Evolutionary conservation across 2,888 invertebrate genomes (phyloP).

Genomic region (Gandaritis pyraliata): DNA sequence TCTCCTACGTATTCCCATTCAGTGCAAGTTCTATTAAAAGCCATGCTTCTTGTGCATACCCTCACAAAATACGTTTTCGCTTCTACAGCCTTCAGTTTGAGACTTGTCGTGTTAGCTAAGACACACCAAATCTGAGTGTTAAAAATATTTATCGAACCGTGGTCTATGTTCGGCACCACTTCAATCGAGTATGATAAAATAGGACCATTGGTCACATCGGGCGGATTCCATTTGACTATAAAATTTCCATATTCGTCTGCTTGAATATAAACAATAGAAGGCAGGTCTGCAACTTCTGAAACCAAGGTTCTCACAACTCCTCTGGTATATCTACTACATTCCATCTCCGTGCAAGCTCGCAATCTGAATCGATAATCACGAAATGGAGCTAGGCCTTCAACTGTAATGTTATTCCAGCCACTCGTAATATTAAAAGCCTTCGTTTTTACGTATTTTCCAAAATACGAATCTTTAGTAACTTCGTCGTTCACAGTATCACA

Average conservation of each 20-base stretch:
- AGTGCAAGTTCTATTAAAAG: conserved; percentile 45
- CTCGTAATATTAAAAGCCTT: conserved; percentile 58
- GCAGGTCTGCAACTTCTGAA: conserved; percentile 60
- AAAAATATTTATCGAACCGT: conserved; percentile 47
- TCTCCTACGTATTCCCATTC: conserved; percentile 41
- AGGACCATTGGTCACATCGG: conserved; percentile 67
- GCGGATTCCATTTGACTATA: conserved; percentile 65
- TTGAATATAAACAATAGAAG: conserved; percentile 47
- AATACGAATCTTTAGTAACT: conserved; percentile 54
- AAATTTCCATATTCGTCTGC: conserved; percentile 54
- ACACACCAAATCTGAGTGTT: conserved; percentile 65
- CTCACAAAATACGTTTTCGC: conserved; percentile 50
- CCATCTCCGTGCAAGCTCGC: conserved; percentile 60
- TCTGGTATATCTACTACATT: conserved; percentile 67
- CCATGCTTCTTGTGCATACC: conserved; percentile 51
- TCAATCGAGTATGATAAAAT: conserved; percentile 69
- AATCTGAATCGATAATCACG: conserved; percentile 72
- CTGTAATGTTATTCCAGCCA: conserved; percentile 53
- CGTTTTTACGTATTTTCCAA: conserved; percentile 57
- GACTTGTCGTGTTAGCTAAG: conserved; percentile 47
- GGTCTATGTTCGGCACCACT: conserved; percentile 56
- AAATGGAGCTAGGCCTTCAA: conserved; percentile 67
- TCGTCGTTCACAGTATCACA: conserved; percentile 57
- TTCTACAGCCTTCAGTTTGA: conserved; percentile 48
- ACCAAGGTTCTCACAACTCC: conserved; percentile 64